Conservation (phyloP, 2,113 vertebrate species). For the Cinclus cinclus region DNA sequence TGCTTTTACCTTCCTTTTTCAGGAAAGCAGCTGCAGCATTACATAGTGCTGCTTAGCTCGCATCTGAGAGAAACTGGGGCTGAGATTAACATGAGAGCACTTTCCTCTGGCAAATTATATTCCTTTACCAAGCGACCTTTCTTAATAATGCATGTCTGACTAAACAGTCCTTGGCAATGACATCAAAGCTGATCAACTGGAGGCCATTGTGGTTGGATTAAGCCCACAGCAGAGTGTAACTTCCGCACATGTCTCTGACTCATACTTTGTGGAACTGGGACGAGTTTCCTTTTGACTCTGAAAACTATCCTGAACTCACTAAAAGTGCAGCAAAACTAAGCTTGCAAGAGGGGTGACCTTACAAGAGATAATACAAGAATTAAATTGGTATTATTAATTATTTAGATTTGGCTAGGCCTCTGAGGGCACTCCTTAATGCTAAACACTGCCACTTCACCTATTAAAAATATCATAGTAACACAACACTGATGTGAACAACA, state of each 20-base stretch:
- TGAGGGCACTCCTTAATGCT: neutral
- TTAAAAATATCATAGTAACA: neutral
- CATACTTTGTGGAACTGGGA: conserved; percentile 51
- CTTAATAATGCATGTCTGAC: conserved; percentile 31
- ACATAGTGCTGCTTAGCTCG: neutral
- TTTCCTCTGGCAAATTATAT: conserved; percentile 17
- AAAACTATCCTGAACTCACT: neutral
- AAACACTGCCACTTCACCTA: neutral
- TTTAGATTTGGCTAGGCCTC: neutral
- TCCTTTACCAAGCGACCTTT: neutral
- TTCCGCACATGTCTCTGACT: conserved; percentile 57
- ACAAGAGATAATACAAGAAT: neutral
- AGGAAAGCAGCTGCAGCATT: neutral
- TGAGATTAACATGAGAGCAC: neutral
- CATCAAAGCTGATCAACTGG: conserved; percentile 41
- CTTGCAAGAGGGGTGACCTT: neutral
- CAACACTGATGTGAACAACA: neutral
- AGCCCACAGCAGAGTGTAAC: conserved; percentile 27
- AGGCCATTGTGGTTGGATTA: neutral
- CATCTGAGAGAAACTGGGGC: neutral
- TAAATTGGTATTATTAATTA: neutral
- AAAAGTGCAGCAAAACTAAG: neutral
- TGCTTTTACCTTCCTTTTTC: neutral
- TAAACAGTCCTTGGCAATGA: conserved; percentile 37
- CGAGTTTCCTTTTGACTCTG: conserved; percentile 31